Percentiles rank a stretch among this genome's conserved stretches.
Conservation (phyloP, 2,113 vertebrate genomes). For the Ivindomyrus marchei region DNA sequence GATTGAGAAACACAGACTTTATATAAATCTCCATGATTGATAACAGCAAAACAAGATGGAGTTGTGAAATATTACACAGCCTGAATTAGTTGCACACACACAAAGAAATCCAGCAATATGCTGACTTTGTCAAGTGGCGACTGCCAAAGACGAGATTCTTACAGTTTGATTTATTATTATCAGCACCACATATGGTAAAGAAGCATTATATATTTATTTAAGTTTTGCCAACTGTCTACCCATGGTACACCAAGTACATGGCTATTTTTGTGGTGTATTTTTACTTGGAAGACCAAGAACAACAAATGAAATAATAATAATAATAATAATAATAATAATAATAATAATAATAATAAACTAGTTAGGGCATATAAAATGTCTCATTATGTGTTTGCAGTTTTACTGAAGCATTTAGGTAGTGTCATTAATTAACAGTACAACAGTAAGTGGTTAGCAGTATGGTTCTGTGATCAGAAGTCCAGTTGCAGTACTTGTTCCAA, state of each 20-base stretch:
- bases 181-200: constrained; percentile 5
- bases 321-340: neutral
- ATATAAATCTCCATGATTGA: constrained; percentile 2
- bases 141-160: constrained; percentile 20
- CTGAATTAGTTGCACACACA: constrained; percentile 15
- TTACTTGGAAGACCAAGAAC: neutral
- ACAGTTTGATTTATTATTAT: constrained; percentile 19
- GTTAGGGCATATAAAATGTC: neutral
- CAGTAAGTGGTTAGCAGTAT: neutral
- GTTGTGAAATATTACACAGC: constrained; percentile 11
- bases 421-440: neutral
- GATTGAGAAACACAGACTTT: constrained; percentile 2
- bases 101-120: constrained; percentile 13
- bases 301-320: neutral
- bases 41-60: neutral
- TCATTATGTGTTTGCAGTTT: neutral
- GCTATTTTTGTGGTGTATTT: neutral
- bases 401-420: neutral
- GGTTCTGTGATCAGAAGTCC: neutral
- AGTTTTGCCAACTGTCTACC: constrained; percentile 18
- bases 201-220: constrained; percentile 9
- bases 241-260: neutral
- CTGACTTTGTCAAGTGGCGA: neutral
- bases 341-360: neutral
- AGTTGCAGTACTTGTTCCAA: neutral